phyloP scores from a whole-genome alignment of 2,888 invertebrate genomes.

The Iphiclides podalirius region DNA sequence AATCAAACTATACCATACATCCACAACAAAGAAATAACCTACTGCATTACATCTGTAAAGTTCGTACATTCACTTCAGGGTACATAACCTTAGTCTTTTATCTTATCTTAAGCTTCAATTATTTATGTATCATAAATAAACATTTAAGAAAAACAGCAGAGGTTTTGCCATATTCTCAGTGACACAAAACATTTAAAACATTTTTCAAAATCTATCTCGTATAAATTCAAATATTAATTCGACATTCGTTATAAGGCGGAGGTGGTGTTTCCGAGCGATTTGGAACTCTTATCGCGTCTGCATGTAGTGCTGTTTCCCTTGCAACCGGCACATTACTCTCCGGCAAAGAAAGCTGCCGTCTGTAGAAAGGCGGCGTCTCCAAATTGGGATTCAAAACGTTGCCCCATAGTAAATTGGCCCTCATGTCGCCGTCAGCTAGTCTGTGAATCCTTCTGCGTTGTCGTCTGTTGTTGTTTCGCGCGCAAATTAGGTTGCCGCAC shows the following conservation, averaged over 20 bases:
- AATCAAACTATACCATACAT: background rate
- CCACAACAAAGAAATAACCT: slow-evolving; percentile 13
- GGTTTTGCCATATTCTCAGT: too few relatives aligned
- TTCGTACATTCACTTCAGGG: slow-evolving; percentile 10
- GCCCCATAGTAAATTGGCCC: slow-evolving; percentile 63
- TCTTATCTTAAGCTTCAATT: slow-evolving; percentile 11
- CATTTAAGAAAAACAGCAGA: background rate
- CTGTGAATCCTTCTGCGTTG: slow-evolving; percentile 38
- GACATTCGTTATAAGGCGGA: slow-evolving; percentile 68
- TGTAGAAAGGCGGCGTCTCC: slow-evolving; percentile 63
- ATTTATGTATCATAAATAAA: background rate
- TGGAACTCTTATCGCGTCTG: slow-evolving; percentile 52
- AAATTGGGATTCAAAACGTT: slow-evolving; percentile 54
- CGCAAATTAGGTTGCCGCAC: slow-evolving; percentile 48
- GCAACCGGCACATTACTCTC: slow-evolving; percentile 46
- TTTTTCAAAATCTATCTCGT: slow-evolving; percentile 14
- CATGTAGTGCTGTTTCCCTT: slow-evolving; percentile 45
- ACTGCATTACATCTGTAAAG: background rate
- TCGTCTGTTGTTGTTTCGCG: slow-evolving; percentile 42
- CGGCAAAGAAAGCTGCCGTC: slow-evolving; percentile 56
- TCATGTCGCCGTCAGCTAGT: slow-evolving; percentile 56
- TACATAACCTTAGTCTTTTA: slow-evolving; percentile 1
- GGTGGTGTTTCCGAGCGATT: slow-evolving; percentile 65
- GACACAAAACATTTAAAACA: background rate
- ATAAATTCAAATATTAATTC: slow-evolving; percentile 42